Evolutionary conservation across 2,797 vertebrate species (phyloP), one percentile per base, ranked within the genome.

Genomic region (Alosa sapidissima): DNA sequence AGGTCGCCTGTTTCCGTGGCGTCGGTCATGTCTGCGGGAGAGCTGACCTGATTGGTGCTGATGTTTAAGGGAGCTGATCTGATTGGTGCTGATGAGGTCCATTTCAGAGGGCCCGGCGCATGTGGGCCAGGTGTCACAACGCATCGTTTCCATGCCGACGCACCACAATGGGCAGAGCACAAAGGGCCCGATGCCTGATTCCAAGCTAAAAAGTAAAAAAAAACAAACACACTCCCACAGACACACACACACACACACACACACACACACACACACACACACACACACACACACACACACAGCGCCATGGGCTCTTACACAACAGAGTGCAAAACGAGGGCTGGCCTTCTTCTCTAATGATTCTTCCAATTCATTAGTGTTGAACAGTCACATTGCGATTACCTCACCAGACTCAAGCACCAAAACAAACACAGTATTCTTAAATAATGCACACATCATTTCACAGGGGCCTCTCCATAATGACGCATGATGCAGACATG

Each of bases 51-150:
- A 90, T 90, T 90, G 89, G 89, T 85, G 87, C 33, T 88, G 88
- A 89, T 90, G 83, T 87, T 84, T 84, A 41, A 81, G 82, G 82
- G 84, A 83, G 86, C 88, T 88, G 88, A 88, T 86, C 88, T 88
- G 88, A 88, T 88, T 88, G 88, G 88, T 81, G 82, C 81, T 85
- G 86, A 87, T 88, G 88, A 90, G 89, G 85, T 89, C 88, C 65
- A 86, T 90, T 90, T 87, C 89, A 90, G 81, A 87, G 86, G 85
- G 87, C 88, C 82, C 81, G 83, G 84, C 89, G 87, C 89, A 87
- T 81, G 81, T 86, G 87, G 89, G 88, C 86, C 89, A 86, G 86
- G 87, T 90, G 89, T 90, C 89, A 90, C 87, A 90, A 89, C 88
- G 87, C 87, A 90, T 90, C 89, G 86, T 86, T 90, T 90, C 88